Conservation (phyloP, 2,888 invertebrate species). For the Meloe dianella region DNA sequence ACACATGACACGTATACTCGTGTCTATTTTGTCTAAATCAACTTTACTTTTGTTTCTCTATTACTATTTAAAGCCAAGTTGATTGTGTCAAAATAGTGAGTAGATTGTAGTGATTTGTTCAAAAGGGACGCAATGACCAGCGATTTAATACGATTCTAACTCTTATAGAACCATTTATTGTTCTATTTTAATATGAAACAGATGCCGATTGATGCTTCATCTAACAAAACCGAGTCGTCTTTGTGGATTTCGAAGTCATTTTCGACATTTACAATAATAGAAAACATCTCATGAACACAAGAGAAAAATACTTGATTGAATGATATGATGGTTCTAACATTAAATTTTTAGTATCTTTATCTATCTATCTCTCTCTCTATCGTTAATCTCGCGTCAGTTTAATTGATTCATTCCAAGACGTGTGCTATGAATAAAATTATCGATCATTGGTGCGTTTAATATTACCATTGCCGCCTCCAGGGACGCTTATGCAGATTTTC, state of each 20-base stretch:
- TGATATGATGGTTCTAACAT: too few species aligned
- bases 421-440: conserved; percentile 2
- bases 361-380: neutral
- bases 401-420: neutral
- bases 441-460: neutral
- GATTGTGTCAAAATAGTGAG: too few species aligned
- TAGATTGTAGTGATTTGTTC: too few species aligned
- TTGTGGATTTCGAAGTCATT: neutral
- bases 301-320: too few species aligned
- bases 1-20: neutral
- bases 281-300: too few species aligned
- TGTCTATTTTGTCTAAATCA: neutral
- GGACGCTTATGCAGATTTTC: conserved; percentile 3
- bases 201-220: conserved; percentile 17
- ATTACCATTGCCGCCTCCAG: neutral
- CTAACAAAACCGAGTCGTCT: neutral
- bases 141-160: too few species aligned
- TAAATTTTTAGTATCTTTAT: neutral
- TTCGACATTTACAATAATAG: neutral
- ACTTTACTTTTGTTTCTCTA: neutral
- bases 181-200: conserved; percentile 29
- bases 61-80: too few species aligned
- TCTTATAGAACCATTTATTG: conserved; percentile 17
- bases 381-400: neutral
- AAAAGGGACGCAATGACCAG: neutral